These are phyloP conservation scores for Littorina saxatilis DNA, from an alignment of 1,140 invertebrate species.

Conservation along the genomic window DNA sequence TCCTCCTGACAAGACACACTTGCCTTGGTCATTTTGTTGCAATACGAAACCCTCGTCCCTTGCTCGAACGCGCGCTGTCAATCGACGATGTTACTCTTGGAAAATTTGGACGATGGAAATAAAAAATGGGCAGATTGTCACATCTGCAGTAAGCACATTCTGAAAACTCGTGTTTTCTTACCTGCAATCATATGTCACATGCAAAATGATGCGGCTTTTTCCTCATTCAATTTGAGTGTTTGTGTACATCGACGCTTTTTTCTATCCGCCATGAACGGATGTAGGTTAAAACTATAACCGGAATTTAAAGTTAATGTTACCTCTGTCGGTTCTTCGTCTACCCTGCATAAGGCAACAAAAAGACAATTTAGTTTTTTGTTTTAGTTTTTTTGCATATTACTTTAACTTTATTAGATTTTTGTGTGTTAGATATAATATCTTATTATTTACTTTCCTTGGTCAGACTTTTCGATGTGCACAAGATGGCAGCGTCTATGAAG, in stretches of 20 bases:
- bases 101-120: no score
- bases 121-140: background rate
- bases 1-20: no score
- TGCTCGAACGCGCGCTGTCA: no score
- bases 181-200: background rate
- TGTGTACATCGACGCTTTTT: background rate
- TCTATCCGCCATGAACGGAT: slow-evolving; percentile 13
- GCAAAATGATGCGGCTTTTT: background rate
- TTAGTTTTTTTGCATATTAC: no score
- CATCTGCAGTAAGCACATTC: background rate
- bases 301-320: no score
- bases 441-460: background rate
- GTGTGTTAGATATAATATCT: background rate
- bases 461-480: background rate
- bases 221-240: background rate
- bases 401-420: background rate
- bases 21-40: no score
- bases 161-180: background rate
- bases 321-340: no score
- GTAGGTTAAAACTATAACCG: background rate
- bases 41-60: no score
- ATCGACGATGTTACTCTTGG: no score
- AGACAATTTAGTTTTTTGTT: no score
- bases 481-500: background rate
- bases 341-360: no score